These are phyloP conservation scores for Bovichtus diacanthus DNA, from an alignment of 2,797 vertebrate genomes.

Conservation along the genomic window DNA sequence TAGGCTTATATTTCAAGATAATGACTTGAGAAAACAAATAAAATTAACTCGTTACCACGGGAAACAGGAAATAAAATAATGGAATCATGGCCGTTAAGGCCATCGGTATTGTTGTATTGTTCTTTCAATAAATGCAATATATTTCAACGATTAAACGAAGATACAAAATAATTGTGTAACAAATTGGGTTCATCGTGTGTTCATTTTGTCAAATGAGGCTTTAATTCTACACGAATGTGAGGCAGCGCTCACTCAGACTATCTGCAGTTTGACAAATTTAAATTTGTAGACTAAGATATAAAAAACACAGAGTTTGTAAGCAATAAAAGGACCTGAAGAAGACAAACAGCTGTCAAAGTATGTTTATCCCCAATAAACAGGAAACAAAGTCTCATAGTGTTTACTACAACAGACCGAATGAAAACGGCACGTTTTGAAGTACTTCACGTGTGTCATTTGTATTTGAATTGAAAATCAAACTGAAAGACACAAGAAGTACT, in stretches of 20 bases:
- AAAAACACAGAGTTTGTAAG: not conserved
- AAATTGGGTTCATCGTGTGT: not conserved
- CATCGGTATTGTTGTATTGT: no score
- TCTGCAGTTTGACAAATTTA: not conserved
- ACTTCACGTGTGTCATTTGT: no score
- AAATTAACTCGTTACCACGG: no score
- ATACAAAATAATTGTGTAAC: no score
- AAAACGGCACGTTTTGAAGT: no score
- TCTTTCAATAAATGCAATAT: not conserved
- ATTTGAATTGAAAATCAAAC: not conserved
- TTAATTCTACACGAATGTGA: not conserved
- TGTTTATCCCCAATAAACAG: not conserved
- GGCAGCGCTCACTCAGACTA: not conserved
- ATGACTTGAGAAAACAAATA: no score
- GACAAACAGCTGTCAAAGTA: not conserved
- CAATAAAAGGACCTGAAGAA: not conserved
- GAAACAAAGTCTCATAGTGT: rapidly evolving
- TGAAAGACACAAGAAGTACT: not conserved
- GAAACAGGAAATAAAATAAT: no score
- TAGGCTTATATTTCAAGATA: no score
- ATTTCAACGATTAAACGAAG: constrained; percentile 7
- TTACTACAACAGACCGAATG: not conserved
- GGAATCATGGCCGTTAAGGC: no score
- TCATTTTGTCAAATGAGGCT: not conserved
- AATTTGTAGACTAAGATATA: not conserved